Conservation (phyloP, 2,797 vertebrate species). For the Periparus ater region DNA sequence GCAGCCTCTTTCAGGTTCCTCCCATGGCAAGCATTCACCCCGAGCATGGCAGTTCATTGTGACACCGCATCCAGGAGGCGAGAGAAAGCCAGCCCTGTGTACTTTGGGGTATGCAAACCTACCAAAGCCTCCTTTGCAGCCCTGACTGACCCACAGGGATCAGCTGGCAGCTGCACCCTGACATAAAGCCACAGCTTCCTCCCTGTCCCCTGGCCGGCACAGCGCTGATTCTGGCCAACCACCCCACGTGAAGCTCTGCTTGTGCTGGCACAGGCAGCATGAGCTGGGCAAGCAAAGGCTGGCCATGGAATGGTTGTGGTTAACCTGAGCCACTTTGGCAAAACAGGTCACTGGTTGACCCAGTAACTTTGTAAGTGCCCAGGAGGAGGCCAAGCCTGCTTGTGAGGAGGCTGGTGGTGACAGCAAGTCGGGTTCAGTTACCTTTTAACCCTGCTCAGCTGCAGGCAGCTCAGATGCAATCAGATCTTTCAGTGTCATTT, state of each 20-base stretch:
- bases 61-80: fast-evolving
- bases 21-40: fast-evolving
- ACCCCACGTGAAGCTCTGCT: neutral
- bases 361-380: neutral
- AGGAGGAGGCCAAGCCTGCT: neutral
- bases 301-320: neutral
- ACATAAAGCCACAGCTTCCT: neutral
- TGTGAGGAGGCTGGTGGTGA: neutral
- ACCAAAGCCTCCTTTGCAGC: neutral
- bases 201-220: fast-evolving
- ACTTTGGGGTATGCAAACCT: neutral
- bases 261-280: neutral
- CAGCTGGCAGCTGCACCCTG: neutral
- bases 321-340: neutral
- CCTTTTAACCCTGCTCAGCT: neutral
- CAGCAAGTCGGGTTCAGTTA: neutral
- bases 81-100: fast-evolving
- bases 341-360: neutral
- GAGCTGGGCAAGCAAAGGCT: neutral
- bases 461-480: neutral
- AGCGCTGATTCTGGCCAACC: neutral
- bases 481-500: neutral
- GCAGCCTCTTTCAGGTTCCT: neutral
- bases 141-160: neutral
- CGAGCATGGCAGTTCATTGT: neutral